Evolutionary conservation across 2,888 invertebrate species (phyloP), one percentile per base, ranked within the genome.

Genomic region (Pegoplata infirma): DNA sequence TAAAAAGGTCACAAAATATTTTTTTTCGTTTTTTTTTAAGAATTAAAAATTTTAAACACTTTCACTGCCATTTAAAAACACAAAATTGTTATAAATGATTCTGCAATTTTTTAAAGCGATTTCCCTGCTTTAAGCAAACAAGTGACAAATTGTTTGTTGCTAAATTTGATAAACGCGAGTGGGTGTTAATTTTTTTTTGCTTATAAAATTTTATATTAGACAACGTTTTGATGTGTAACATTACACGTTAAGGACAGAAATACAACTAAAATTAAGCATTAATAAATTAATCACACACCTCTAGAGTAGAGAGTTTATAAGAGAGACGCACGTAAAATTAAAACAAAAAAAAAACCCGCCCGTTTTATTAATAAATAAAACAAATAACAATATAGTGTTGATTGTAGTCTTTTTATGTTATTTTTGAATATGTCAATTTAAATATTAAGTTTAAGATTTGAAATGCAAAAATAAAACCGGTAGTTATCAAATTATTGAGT

Each of bases 381-480:
- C 3, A 46, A 25, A 59, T 16, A 23, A 10, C 23, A 69, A 71
- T 14, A 10, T 46, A 25, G 69, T 69, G 36, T 58, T 58, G 49
- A 56, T 68, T 47, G 28, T 47, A 32, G 46, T 63, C n/a, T n/a
- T n/a, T n/a, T n/a, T n/a, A n/a, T n/a, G n/a, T n/a, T n/a, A n/a
- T n/a, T 44, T 44, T 51, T 46, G 17, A 71, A 71, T 25, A 46
- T 56, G 32, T 63, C 46, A 47, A 72, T 63, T 32, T 46, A 23
- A 71, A 55, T 47, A 16, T 71, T 12, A 12, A 44, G 5, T 14
- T 46, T 17, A 10, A 8, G 44, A 55, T 72, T 63, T 47, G 16
- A 56, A 46, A 63, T 72, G 64, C 46, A 25, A 72, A 63, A 36
- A 25, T 14, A 36, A 63, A 73, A 73, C 72, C 64, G 64, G 64